Evolutionary conservation across 2,888 invertebrate genomes (phyloP).

Genomic region (Apamea monoglypha): DNA sequence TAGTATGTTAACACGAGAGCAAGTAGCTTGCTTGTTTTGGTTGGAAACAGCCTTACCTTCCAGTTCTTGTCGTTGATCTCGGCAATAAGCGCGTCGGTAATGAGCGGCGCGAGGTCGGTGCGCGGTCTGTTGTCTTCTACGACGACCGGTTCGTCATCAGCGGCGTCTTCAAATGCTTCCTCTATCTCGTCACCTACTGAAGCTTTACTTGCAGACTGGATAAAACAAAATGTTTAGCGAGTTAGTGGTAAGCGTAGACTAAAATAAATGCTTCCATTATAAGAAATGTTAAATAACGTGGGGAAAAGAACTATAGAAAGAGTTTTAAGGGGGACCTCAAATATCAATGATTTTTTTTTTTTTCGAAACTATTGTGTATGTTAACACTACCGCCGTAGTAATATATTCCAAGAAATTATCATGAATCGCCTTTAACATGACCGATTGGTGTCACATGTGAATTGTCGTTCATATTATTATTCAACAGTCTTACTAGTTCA

Average conservation of each 20-base stretch:
- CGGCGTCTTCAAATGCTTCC: constrained; percentile 84
- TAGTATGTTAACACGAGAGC: too few species aligned
- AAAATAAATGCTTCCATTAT: neutral
- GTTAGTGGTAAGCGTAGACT: neutral
- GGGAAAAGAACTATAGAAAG: too few species aligned
- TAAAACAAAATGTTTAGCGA: constrained; percentile 9
- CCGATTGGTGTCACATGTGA: neutral
- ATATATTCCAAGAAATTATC: neutral
- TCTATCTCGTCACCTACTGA: constrained; percentile 87
- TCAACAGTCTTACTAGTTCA: too few species aligned
- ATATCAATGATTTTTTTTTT: too few species aligned
- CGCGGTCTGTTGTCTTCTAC: constrained; percentile 94
- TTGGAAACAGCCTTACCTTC: constrained; percentile 91
- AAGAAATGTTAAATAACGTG: too few species aligned
- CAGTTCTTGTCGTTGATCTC: constrained; percentile 97
- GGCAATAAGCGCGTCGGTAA: constrained; percentile 94
- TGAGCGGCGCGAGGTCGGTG: constrained; percentile 95
- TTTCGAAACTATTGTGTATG: too few species aligned
- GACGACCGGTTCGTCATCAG: constrained; percentile 86
- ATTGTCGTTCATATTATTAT: neutral
- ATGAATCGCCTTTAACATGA: too few species aligned
- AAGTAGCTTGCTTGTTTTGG: neutral
- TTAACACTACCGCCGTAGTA: neutral
- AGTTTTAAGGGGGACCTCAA: too few species aligned
- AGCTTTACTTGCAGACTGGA: constrained; percentile 89